phyloP scores from a whole-genome alignment of 2,888 invertebrate genomes.

The Eupithecia insigniata region DNA sequence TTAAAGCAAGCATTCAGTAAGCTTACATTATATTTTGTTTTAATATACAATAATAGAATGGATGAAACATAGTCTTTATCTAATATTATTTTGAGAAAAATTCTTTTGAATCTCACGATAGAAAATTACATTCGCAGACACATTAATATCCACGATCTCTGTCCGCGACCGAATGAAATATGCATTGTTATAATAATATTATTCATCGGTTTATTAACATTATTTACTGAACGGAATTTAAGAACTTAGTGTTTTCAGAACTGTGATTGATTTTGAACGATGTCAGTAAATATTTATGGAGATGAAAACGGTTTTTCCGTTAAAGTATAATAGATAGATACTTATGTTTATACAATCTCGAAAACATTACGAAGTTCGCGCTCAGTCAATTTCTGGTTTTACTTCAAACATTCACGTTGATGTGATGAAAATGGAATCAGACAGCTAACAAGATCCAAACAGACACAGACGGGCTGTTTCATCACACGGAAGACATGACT shows the following conservation, averaged over 20 bases:
- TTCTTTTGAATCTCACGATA: background rate
- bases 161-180: background rate
- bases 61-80: background rate
- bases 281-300: slow-evolving; percentile 26
- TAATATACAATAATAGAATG: background rate
- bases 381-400: slow-evolving; percentile 35
- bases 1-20: background rate
- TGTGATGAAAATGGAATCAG: slow-evolving; percentile 50
- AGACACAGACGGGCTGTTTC: slow-evolving; percentile 44
- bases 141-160: background rate
- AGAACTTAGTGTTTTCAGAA: slow-evolving; percentile 11
- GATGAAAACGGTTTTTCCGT: slow-evolving; percentile 22
- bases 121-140: background rate
- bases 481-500: slow-evolving; percentile 74
- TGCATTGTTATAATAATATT: background rate
- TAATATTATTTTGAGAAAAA: background rate
- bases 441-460: slow-evolving; percentile 49
- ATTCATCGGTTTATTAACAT: background rate
- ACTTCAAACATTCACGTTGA: slow-evolving; percentile 47
- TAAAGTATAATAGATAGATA: background rate
- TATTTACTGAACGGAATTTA: slow-evolving; percentile 2
- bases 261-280: slow-evolving; percentile 39
- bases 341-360: slow-evolving; percentile 21
- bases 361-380: slow-evolving; percentile 25
- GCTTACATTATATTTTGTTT: no score